phyloP scores from a whole-genome alignment of 2,113 vertebrate genomes.

The Phyllopteryx taeniolatus region DNA sequence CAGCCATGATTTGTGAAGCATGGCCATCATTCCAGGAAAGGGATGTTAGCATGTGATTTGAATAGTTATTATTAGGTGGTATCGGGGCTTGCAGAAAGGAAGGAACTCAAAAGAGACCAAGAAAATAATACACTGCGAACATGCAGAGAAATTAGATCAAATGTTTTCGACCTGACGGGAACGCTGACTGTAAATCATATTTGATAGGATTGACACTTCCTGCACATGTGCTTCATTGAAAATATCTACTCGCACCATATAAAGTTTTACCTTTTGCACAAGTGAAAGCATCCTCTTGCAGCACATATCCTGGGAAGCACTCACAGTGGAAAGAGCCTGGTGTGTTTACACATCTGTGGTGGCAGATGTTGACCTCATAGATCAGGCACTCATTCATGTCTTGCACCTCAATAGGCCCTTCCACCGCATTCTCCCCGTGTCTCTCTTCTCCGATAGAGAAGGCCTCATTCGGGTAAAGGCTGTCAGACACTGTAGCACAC shows the following conservation, averaged over 20 bases:
- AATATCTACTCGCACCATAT: conserved; percentile 9
- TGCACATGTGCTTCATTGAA: conserved; percentile 4
- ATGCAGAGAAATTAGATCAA: conserved; percentile 44
- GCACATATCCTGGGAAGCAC: conserved; percentile 80
- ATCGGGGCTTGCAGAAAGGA: conserved; percentile 62
- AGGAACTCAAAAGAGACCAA: conserved; percentile 46
- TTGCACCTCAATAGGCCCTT: conserved; percentile 68
- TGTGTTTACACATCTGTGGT: conserved; percentile 81
- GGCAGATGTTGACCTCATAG: conserved; percentile 80
- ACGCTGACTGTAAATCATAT: conserved; percentile 24
- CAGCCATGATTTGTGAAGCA: conserved; percentile 39
- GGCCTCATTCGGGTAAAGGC: conserved; percentile 77
- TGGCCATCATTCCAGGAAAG: conserved; percentile 60
- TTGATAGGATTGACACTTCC: conserved; percentile 12
- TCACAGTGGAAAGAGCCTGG: conserved; percentile 84
- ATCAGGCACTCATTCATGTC: conserved; percentile 87
- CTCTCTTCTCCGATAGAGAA: conserved; percentile 78
- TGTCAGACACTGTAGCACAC: conserved; percentile 78
- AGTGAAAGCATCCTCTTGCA: conserved; percentile 79
- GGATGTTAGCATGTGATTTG: conserved; percentile 53
- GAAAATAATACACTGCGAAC: conserved; percentile 55
- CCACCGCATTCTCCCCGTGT: conserved; percentile 58
- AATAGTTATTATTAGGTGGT: conserved; percentile 57
- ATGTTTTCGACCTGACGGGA: conserved; percentile 37
- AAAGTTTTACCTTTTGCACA: conserved; percentile 78